phyloP scores from a whole-genome alignment of 2,888 invertebrate genomes.

The Augochlorella aurata region DNA sequence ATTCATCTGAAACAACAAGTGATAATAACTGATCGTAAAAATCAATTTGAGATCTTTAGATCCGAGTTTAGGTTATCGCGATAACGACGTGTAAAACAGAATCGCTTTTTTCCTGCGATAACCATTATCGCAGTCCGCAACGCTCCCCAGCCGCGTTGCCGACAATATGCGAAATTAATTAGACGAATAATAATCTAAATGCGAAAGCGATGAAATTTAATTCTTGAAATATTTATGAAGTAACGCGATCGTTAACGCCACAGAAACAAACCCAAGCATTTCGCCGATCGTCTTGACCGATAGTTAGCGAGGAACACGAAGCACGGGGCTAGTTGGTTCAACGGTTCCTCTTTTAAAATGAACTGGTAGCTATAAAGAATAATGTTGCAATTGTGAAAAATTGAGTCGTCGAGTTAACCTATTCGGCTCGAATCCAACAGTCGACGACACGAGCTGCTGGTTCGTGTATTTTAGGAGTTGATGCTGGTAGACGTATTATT shows the following conservation, averaged over 20 bases:
- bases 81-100: background rate
- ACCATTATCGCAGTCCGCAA: too few species aligned
- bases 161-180: too few species aligned
- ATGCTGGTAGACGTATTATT: conserved; percentile 66
- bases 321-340: background rate
- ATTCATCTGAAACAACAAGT: background rate
- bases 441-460: conserved; percentile 47
- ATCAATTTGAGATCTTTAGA: background rate
- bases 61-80: conserved; percentile 1
- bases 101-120: background rate
- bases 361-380: background rate
- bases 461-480: conserved; percentile 60
- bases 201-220: too few species aligned
- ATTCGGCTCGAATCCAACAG: conserved; percentile 58
- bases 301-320: background rate
- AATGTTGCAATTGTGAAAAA: conserved; percentile 53
- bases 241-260: too few species aligned
- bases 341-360: background rate
- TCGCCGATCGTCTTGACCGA: background rate
- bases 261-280: too few species aligned
- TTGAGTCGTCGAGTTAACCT: conserved; percentile 48
- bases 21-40: background rate
- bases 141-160: too few species aligned
- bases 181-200: too few species aligned
- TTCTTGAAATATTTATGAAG: too few species aligned